Percentiles rank a stretch among this genome's conserved stretches.
Evolutionary conservation across 1,140 invertebrate species (phyloP).

Genomic region (Drosophila ambigua): DNA sequence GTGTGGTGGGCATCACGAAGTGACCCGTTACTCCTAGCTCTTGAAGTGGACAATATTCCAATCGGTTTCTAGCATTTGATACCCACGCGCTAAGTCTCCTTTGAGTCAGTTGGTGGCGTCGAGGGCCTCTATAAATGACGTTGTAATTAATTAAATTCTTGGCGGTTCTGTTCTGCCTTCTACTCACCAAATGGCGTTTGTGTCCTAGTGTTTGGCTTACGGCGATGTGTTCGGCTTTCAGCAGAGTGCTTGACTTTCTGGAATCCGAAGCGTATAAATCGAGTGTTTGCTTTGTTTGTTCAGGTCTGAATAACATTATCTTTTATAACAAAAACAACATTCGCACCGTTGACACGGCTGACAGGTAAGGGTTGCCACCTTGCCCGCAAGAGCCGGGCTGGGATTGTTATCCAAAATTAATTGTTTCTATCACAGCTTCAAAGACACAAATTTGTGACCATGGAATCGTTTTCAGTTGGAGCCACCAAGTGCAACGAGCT

Average conservation of each 20-base stretch:
- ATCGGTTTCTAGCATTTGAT: too few relatives aligned
- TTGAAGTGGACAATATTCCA: too few relatives aligned
- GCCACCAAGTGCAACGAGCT: neutral
- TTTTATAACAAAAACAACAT: constrained; percentile 31
- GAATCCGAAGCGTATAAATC: neutral
- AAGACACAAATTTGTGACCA: neutral
- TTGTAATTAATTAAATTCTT: too few relatives aligned
- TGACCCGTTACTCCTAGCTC: too few relatives aligned
- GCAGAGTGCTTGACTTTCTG: too few relatives aligned
- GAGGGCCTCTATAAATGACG: too few relatives aligned
- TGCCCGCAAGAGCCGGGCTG: neutral
- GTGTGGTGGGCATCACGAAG: constrained; percentile 53
- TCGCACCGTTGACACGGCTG: constrained; percentile 27
- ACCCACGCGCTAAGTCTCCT: too few relatives aligned
- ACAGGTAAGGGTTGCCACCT: constrained; percentile 8
- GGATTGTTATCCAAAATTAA: neutral
- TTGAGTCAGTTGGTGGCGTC: too few relatives aligned
- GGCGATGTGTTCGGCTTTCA: neutral
- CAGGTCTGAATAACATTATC: constrained; percentile 30
- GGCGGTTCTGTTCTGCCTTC: too few relatives aligned
- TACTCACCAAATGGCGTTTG: too few relatives aligned
- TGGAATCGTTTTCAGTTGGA: neutral
- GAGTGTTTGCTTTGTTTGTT: constrained; percentile 21
- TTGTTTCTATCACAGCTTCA: neutral
- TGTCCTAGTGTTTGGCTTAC: too few relatives aligned